Evolutionary conservation across 1,140 invertebrate genomes (phyloP), one percentile per base, ranked within the genome.

Genomic region (Heliconius hewitsoni): DNA sequence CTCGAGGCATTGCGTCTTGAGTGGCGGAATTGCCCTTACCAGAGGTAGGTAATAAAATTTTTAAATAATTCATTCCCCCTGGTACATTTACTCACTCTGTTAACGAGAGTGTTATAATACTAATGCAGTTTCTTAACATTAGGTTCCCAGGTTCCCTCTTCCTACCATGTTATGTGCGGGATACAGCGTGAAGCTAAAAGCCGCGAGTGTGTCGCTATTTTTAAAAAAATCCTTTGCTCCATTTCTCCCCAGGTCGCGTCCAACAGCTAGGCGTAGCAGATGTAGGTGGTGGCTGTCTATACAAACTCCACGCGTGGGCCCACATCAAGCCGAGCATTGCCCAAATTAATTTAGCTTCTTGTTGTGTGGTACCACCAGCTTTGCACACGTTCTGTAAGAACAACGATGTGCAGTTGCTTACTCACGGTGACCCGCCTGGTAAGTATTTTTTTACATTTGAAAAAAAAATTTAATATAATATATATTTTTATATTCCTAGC

Each of bases 331-430:
- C 99, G 23, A 96, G 96, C 82, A 98, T 99, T 78, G 97, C 99
- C 82, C 99, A 99, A 95, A 98, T 99, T 80, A 99, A 99, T 95
- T 95, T 99, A 73, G 97, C 98, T 1, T 97, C 97, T 4, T 99
- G 99, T 92, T 99, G 99, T 95, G 97, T 99, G 5, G 98, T 99
- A 79, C 98, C 99, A 18, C 97, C 97, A 30, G 97, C 97, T 16
- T 95, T 99, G 77, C 97, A 98, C 89, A 96, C 96, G 75, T 99
- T 98, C 95, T 98, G 98, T 76, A 97, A 97, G 88, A 96, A 97
- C 83, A 97, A 99, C 87, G 97, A 98, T 85, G 97, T 99, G 73
- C 98, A 99, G 87, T 95, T 99, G 30, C 95, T 99, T 8, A 99
- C 99, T 1, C 99, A 99, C 91, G 98, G 97, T 90, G 99, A 99